Base-by-base conservation (phyloP, 92 coral and sea anemone genomes). In the Zoanthus gigantus region DNA sequence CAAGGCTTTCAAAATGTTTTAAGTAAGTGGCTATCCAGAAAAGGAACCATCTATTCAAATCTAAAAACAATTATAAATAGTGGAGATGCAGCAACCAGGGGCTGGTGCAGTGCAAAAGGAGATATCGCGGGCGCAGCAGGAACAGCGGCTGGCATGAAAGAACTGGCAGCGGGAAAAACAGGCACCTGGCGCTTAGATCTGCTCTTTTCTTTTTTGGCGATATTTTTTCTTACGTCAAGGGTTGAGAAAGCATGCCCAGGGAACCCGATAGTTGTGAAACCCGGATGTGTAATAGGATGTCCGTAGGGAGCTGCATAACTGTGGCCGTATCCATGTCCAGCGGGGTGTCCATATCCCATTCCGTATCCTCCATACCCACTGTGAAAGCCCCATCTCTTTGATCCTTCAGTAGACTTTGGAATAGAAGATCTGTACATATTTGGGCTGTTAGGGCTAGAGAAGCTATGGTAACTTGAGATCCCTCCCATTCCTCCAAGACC, bases 401-500 rank as follows among this genome's bases (percentile, higher is more conserved):
- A 87, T 42, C 93, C 94, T 34, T 45, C 88, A 1, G 83, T 75
- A 50, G 63, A 74, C 77, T 82, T 91, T 65, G 93, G 98, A 30
- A 91, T 91, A 29, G 77, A 86, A 4, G 94, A 91, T 29, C 94
- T 90, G 87, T 91, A 91, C 11, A 78, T 86, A 17, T 92, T 84
- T 11, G 91, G 90, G 4, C 92, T 92, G 86, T 90, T 88, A 63
- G 87, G 78, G 23, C 92, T 89, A 32, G 89, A 92, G 23, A 81
- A 81, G 6, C 83, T 91, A 46, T 88, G 92, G 46, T 91, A 91
- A 68, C 94, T 90, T 37, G 89, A 71, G 47, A 94, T 86, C 7
- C 99, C 99, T 45, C 99, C 99, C 99, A 97, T 97, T 37, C 99
- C 99, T 54, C 99, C 99, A 56, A 92, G 81, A n/a, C 99, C 99